Conservation (phyloP, 2,888 invertebrate genomes). For the Orchesella flavescens region DNA sequence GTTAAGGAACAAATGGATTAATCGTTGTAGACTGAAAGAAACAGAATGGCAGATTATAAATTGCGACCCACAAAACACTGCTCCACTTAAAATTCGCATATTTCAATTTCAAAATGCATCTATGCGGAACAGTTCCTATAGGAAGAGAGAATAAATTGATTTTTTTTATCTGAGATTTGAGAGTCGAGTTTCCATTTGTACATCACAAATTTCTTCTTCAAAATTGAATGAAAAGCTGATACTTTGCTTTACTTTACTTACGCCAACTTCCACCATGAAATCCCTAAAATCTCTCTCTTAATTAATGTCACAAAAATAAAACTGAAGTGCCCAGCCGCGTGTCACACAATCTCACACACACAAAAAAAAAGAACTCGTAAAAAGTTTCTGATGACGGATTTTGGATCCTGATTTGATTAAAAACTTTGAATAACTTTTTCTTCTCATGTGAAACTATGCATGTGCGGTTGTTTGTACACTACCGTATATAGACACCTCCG, state of each 20-base stretch:
- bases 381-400: conserved; percentile 3
- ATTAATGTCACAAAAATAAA: not conserved
- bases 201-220: not conserved
- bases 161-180: not conserved
- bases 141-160: no score
- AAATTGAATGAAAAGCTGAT: no score
- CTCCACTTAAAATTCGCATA: no score
- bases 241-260: no score
- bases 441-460: not conserved
- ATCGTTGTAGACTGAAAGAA: no score
- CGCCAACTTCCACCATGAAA: not conserved
- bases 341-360: not conserved
- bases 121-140: not conserved
- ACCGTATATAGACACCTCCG: not conserved
- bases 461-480: no score
- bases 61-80: no score
- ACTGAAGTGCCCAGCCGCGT: not conserved
- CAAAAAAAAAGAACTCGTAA: not conserved
- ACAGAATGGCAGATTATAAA: no score
- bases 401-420: not conserved
- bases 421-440: conserved; percentile 4
- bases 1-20: no score
- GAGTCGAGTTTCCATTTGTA: not conserved
- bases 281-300: not conserved
- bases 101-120: not conserved